Evolutionary conservation across 2,888 invertebrate genomes (phyloP).

Genomic region (Taenaris catops): DNA sequence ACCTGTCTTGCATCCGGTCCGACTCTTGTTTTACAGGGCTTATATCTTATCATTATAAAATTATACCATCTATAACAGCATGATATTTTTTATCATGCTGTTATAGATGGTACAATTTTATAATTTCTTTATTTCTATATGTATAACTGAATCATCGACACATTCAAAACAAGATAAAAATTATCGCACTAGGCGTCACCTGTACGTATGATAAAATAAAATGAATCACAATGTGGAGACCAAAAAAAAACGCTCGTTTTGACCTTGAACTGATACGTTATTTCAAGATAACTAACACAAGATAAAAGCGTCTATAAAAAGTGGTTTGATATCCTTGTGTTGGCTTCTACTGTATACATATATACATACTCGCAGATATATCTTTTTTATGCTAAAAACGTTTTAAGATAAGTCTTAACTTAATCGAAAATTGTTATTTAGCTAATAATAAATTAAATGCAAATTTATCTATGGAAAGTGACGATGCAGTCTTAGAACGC

Average conservation of each 20-base stretch:
- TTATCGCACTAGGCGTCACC: slow-evolving; percentile 4
- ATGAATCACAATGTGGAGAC: slow-evolving; percentile 15
- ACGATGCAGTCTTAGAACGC: slow-evolving; percentile 4
- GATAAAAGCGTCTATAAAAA: background rate
- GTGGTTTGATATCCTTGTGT: background rate
- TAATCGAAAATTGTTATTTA: no score
- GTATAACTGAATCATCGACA: slow-evolving; percentile 13
- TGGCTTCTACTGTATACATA: no score
- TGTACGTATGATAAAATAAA: slow-evolving; percentile 2
- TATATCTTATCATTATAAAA: no score
- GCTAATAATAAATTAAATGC: background rate
- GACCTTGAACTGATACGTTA: slow-evolving; percentile 13
- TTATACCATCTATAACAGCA: no score
- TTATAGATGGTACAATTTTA: no score
- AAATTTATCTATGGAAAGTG: slow-evolving; percentile 5
- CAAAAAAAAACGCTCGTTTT: slow-evolving; percentile 8
- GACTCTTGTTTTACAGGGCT: no score
- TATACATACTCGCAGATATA: no score
- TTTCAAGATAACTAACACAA: slow-evolving; percentile 5
- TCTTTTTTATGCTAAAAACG: no score
- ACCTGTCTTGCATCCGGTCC: no score
- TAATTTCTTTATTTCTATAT: no score
- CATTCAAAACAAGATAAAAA: slow-evolving; percentile 6
- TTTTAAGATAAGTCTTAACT: no score
- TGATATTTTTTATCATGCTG: no score